Evolutionary conservation across 1,140 invertebrate species (phyloP).

Genomic region (Procambarus clarkii): DNA sequence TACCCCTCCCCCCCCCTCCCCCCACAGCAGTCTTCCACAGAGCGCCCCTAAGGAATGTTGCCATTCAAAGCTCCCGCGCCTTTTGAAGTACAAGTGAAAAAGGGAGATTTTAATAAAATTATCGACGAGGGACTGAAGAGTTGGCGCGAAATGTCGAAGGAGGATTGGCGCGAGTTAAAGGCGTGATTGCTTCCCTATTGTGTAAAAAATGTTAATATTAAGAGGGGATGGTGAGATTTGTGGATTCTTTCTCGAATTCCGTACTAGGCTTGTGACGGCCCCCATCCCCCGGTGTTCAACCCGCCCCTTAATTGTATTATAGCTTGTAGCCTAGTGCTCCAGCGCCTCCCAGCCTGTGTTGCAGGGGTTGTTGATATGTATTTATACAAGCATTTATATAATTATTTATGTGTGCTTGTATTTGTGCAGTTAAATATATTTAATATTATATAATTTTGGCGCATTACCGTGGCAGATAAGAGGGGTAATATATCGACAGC

Average conservation of each 20-base stretch:
- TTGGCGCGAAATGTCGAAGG: conserved; percentile 53
- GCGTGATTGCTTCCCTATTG: conserved; percentile 63
- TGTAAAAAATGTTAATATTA: conserved; percentile 67
- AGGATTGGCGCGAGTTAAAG: conserved; percentile 25
- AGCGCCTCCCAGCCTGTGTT: too few relatives aligned
- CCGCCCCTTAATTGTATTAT: too few relatives aligned
- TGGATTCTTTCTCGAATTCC: not conserved
- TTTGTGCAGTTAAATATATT: too few relatives aligned
- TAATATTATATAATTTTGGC: too few relatives aligned
- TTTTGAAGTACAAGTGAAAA: conserved; percentile 47
- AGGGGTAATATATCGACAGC: too few relatives aligned
- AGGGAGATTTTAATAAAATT: conserved; percentile 64
- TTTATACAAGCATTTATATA: too few relatives aligned
- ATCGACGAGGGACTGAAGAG: conserved; percentile 64
- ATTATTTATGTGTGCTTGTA: too few relatives aligned
- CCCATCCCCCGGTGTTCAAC: not conserved
- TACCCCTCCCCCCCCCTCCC: not conserved
- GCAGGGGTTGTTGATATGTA: too few relatives aligned
- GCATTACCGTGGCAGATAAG: too few relatives aligned
- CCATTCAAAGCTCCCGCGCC: conserved; percentile 11
- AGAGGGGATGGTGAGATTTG: conserved; percentile 17
- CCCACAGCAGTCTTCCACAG: not conserved
- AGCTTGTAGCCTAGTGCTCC: too few relatives aligned
- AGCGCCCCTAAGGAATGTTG: not conserved
- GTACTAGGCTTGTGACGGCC: too few relatives aligned